A percentile compares a stretch with the other conserved stretches of the same genome.
These are phyloP conservation scores for Ennomos quercinarius DNA, from an alignment of 2,888 invertebrate species.

Conservation along the genomic window DNA sequence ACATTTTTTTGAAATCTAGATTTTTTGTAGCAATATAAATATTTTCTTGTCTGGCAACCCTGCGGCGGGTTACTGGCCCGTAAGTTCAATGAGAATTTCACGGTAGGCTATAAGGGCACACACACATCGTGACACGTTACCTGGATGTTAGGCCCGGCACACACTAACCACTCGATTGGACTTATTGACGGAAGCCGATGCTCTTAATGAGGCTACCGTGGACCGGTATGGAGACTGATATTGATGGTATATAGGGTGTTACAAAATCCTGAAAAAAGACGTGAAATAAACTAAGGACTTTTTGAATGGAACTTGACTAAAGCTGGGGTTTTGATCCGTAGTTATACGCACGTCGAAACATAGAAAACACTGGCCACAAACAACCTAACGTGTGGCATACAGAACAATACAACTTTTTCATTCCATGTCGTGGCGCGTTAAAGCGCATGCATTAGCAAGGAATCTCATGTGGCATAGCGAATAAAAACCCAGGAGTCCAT, in stretches of 20 bases:
- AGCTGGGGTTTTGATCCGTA: no score
- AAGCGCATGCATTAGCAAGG: no score
- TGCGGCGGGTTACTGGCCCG: slow-evolving; percentile 37
- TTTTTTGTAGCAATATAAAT: not conserved
- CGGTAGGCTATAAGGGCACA: slow-evolving; percentile 48
- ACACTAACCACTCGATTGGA: slow-evolving; percentile 40
- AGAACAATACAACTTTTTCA: no score
- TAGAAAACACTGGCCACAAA: no score
- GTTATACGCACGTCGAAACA: no score
- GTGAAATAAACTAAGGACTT: no score
- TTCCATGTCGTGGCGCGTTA: no score
- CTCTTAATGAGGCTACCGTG: slow-evolving; percentile 73
- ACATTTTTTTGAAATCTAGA: not conserved
- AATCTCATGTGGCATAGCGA: no score
- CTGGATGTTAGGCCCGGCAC: slow-evolving; percentile 36
- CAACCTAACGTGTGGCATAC: no score
- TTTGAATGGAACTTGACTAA: no score
- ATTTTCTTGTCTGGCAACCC: slow-evolving; percentile 24
- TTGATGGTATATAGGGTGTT: slow-evolving; percentile 31
- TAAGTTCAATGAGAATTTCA: slow-evolving; percentile 62
- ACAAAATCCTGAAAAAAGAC: not conserved
- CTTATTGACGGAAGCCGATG: slow-evolving; percentile 71
- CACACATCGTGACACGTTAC: slow-evolving; percentile 48
- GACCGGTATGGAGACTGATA: slow-evolving; percentile 59
- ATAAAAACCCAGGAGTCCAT: no score